Evolutionary conservation across 2,797 vertebrate species (phyloP), one percentile per base, ranked within the genome.

Genomic region (Oreonectes daqikongensis): DNA sequence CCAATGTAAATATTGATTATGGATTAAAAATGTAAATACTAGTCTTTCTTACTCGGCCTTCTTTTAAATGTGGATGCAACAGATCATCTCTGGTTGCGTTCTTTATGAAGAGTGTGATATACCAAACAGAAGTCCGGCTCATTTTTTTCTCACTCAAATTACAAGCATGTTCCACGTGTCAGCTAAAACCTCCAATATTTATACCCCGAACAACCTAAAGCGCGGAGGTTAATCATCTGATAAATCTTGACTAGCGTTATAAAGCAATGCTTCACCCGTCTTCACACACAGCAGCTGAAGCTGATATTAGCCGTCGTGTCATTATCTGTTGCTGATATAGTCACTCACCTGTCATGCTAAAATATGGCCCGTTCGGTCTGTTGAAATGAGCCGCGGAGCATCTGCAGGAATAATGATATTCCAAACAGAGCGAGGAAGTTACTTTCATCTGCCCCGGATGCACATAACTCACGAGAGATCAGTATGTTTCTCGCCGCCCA

Each of bases 291-390:
- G 46, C 32, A 63, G 40, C 22, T 22, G 38, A 22, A 60, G 63
- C 40, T 55, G 74, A 73, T 77, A 77, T 32, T 38, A 52, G 73
- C 24, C 35, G 26, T 28, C 32, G 69, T 72, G 55, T 78, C 71
- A 80, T 79, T 77, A 77, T 83, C 57, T 68, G 66, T 59, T 60
- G 52, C 73, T 71, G 68, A 65, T 79, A 73, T 24, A 74, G 72
- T 82, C 72, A 69, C 69, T 76, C 65, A 76, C 55, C 77, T 81
- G 76, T 82, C 72, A 83, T 67, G 24, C 59, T 74, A 72, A 79
- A 59, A 80, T 79, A 80, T 68, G 48, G 35, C 72, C 55, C 61
- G 48, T 40, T 32, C 50, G 69, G 52, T 32, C 50, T 68, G 77
- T 72, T 73, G 59, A 77, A 75, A 79, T 71, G 44, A 75, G 68